phyloP scores from a whole-genome alignment of 2,797 vertebrate species.

The Oreochromis grahami region DNA sequence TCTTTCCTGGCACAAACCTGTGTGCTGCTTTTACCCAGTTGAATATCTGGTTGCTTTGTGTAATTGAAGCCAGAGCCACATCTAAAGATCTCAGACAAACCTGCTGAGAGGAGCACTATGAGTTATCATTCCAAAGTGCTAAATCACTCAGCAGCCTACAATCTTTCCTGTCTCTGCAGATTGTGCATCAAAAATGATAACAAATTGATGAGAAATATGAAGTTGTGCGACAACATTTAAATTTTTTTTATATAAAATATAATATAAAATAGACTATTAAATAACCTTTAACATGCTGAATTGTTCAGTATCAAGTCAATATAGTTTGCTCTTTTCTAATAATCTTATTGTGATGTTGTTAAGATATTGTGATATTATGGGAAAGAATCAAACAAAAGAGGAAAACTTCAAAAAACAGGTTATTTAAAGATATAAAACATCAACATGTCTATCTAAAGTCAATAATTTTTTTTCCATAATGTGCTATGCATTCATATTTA shows the following conservation, averaged over 20 bases:
- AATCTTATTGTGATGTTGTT: neutral
- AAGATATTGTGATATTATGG: neutral
- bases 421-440: neutral
- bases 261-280: neutral
- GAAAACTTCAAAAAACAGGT: neutral
- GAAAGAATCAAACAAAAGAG: neutral
- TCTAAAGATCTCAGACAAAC: slow-evolving; percentile 75
- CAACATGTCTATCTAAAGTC: neutral
- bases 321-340: neutral
- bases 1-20: slow-evolving; percentile 69
- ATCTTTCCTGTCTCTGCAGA: neutral
- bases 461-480: neutral
- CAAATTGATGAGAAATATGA: slow-evolving; percentile 21
- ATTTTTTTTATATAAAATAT: neutral
- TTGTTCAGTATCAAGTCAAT: neutral
- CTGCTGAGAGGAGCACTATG: slow-evolving; percentile 48
- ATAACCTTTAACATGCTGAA: neutral
- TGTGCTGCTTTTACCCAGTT: slow-evolving; percentile 60
- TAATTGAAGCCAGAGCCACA: slow-evolving; percentile 82
- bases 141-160: slow-evolving; percentile 56
- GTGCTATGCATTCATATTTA: neutral
- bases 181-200: slow-evolving; percentile 30
- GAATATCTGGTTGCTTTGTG: slow-evolving; percentile 75
- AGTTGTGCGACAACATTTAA: rapidly evolving
- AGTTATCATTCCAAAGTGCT: slow-evolving; percentile 65